Evolutionary conservation across 2,888 invertebrate species (phyloP), one percentile per base, ranked within the genome.

Genomic region (Platynereis dumerilii): DNA sequence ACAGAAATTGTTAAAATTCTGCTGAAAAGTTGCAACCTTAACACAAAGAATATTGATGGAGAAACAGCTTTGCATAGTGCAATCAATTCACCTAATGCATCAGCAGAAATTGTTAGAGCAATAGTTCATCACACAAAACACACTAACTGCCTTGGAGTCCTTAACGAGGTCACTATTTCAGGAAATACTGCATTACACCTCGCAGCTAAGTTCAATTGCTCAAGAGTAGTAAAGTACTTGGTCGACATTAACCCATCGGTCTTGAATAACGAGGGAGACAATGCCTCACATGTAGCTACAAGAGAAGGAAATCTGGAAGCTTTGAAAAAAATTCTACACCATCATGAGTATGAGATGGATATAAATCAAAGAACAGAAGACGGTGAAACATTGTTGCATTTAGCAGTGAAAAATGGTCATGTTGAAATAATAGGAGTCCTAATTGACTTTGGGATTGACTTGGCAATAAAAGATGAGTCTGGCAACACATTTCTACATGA

Each of bases 401-500:
- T 48, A 22, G 48, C 17, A 48, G 48, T n/a, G 3, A 48, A 48
- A n/a, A 7, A 12, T n/a, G 48, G 48, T n/a, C 20, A 48, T 7
- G 7, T 5, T 48, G n/a, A 48, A 48, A 10, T 20, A 5, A 48
- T 48, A 3, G n/a, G 22, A 5, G 48, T 20, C 7, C 17, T 48
- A 22, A n/a, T 48, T n/a, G 48, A 48, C 7, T 48, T 10, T 34
- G 76, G 74, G 34, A 73, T 73, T 2, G 75, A 77, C 58, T 61
- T 78, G 17, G 66, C 73, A 0, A 39, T 69, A 1, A 65, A 72
- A 56, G 75, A 76, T 52, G 28, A 59, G 0, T 59, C 74, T 5
- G 78, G 78, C 5, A 71, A 80, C 65, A 79, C 76, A 0, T 73
- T 77, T 0, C 72, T 80, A 0, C 80, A 80, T 54, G 58, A 68